These are phyloP conservation scores for Coracias cyanogaster DNA, from an alignment of 2,797 vertebrate species.

Conservation along the genomic window DNA sequence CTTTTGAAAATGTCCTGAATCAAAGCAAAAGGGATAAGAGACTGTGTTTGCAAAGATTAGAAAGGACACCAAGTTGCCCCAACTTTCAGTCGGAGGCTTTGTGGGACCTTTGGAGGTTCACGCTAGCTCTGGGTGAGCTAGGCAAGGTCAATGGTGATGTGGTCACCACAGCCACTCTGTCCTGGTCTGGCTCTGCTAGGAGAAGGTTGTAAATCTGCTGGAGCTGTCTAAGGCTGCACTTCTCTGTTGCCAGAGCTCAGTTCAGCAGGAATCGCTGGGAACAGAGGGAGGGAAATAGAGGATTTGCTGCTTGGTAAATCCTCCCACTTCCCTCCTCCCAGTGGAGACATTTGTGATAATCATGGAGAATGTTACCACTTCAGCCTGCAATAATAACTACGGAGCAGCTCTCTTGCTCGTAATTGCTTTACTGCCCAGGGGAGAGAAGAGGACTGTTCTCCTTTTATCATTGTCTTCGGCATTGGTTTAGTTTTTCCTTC, in stretches of 20 bases:
- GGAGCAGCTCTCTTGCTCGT: not conserved
- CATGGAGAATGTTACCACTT: slow-evolving; percentile 1
- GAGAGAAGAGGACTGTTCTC: not conserved
- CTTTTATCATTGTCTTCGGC: not conserved
- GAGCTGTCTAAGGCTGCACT: not conserved
- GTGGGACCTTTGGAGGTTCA: not conserved
- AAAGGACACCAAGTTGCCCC: not conserved
- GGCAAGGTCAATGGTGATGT: not conserved
- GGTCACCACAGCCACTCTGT: not conserved
- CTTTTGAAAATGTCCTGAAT: not conserved
- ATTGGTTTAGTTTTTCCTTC: not conserved
- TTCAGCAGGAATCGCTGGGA: not conserved
- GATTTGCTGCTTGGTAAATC: slow-evolving; percentile 51
- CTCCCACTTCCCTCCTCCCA: slow-evolving; percentile 51
- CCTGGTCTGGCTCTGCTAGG: not conserved
- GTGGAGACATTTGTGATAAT: slow-evolving; percentile 43
- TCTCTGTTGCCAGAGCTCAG: not conserved
- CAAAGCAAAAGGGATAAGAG: not conserved
- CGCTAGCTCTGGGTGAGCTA: not conserved
- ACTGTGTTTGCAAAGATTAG: not conserved
- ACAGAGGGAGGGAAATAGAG: not conserved
- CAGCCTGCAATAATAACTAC: slow-evolving; percentile 6
- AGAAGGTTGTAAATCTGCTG: not conserved
- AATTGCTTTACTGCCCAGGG: slow-evolving; percentile 38
- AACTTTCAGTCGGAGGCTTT: not conserved